Conservation (phyloP, 2,888 invertebrate genomes). For the Sinelater perroti region DNA sequence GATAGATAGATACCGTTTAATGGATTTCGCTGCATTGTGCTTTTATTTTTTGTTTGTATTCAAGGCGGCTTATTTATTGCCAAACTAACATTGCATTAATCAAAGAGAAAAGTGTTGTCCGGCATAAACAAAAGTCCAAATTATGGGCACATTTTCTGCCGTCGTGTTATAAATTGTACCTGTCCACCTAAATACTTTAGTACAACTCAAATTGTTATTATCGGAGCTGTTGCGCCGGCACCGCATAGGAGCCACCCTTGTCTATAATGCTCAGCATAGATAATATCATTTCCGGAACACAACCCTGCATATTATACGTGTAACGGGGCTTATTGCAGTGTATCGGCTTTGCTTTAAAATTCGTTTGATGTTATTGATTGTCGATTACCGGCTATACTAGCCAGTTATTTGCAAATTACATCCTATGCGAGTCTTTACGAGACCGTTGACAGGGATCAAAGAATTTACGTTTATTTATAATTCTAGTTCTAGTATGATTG, state of each 20-base stretch:
- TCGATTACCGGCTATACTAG: conserved; percentile 13
- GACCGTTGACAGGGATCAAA: too few relatives aligned
- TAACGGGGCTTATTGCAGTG: conserved; percentile 1
- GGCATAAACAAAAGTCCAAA: conserved; percentile 20
- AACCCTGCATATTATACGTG: conserved; percentile 19
- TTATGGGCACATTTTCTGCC: conserved; percentile 21
- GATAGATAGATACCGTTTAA: conserved; percentile 39
- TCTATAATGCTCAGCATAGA: conserved; percentile 24
- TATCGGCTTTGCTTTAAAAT: conserved; percentile 8
- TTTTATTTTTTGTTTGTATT: conserved; percentile 40
- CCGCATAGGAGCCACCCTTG: conserved; percentile 23
- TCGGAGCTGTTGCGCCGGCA: conserved; percentile 29
- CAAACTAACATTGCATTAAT: conserved; percentile 35
- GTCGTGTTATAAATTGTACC: conserved; percentile 13
- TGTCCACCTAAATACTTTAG: conserved; percentile 32
- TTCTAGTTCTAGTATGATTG: too few relatives aligned
- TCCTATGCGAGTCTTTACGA: too few relatives aligned
- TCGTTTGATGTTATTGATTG: conserved; percentile 26
- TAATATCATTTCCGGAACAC: conserved; percentile 33
- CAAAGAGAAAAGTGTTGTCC: conserved; percentile 31
- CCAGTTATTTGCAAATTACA: too few relatives aligned
- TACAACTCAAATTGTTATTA: conserved; percentile 25
- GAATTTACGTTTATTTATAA: too few relatives aligned
- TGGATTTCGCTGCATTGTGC: conserved; percentile 36
- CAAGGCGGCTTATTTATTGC: conserved; percentile 37